phyloP scores from a whole-genome alignment of 1,140 invertebrate species.

The Steinernema feltiae region DNA sequence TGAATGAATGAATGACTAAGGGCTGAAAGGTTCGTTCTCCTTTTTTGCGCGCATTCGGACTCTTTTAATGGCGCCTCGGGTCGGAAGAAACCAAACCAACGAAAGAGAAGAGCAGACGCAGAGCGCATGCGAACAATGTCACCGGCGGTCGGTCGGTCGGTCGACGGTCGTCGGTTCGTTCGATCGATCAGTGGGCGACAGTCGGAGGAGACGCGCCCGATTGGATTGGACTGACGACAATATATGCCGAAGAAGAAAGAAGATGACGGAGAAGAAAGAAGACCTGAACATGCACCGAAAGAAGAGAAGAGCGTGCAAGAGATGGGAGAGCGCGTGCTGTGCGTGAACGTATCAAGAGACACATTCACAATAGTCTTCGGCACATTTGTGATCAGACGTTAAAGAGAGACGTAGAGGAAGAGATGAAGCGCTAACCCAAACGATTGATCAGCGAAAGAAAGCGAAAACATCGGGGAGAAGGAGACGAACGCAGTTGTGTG shows the following conservation, averaged over 20 bases:
- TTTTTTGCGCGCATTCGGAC: slow-evolving; percentile 11
- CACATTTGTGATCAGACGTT: background rate
- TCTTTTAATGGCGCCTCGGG: slow-evolving; percentile 1
- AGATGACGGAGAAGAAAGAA: background rate
- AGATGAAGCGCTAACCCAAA: background rate
- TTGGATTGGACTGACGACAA: slow-evolving; percentile 9
- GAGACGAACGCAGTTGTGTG: too few species aligned
- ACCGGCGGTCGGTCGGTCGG: slow-evolving; percentile 4
- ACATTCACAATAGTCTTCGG: background rate
- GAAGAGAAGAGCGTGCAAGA: background rate
- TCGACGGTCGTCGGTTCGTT: background rate
- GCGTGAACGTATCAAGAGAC: background rate
- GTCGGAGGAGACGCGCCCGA: background rate
- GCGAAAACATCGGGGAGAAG: background rate
- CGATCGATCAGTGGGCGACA: slow-evolving; percentile 13
- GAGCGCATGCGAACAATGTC: slow-evolving; percentile 11
- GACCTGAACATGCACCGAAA: background rate
- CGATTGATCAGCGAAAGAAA: background rate
- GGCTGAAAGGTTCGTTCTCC: background rate
- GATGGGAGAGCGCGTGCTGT: background rate
- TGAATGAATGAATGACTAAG: background rate
- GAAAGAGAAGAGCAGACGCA: slow-evolving; percentile 8
- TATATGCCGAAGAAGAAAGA: slow-evolving; percentile 1
- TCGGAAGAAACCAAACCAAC: background rate
- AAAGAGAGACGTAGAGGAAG: background rate